Percentiles rank a stretch among this genome's conserved stretches.
Conservation (phyloP, 2,888 invertebrate genomes). For the Cecidostiba fungosa region DNA sequence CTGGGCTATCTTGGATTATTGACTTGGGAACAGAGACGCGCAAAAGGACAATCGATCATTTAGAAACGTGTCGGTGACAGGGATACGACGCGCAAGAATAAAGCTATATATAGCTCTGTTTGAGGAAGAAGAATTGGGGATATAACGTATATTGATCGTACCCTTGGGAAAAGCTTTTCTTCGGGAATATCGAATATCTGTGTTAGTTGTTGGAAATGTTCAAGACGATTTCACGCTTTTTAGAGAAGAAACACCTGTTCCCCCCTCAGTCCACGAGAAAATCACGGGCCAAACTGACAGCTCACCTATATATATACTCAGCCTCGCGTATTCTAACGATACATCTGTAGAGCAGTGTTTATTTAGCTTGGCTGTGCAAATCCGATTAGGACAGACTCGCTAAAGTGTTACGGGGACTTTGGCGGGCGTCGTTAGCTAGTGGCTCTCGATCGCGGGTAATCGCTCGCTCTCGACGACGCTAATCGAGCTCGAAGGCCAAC, state of each 20-base stretch:
- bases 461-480: slow-evolving; percentile 28
- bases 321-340: no score
- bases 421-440: neutral
- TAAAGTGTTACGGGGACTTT: slow-evolving; percentile 55
- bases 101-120: no score
- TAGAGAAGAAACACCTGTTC: neutral
- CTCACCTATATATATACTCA: neutral
- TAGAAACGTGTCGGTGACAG: neutral
- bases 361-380: slow-evolving; percentile 43
- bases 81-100: no score
- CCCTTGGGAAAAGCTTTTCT: no score
- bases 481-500: slow-evolving; percentile 48
- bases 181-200: no score
- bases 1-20: neutral
- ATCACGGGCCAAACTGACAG: neutral
- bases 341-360: slow-evolving; percentile 13
- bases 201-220: no score
- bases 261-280: neutral
- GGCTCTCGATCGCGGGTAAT: slow-evolving; percentile 20
- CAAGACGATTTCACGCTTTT: no score
- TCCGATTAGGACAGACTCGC: slow-evolving; percentile 50
- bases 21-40: neutral
- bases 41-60: neutral
- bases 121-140: no score
- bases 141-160: no score